phyloP scores from a whole-genome alignment of 2,113 vertebrate genomes.

The Chloropsis hardwickii region DNA sequence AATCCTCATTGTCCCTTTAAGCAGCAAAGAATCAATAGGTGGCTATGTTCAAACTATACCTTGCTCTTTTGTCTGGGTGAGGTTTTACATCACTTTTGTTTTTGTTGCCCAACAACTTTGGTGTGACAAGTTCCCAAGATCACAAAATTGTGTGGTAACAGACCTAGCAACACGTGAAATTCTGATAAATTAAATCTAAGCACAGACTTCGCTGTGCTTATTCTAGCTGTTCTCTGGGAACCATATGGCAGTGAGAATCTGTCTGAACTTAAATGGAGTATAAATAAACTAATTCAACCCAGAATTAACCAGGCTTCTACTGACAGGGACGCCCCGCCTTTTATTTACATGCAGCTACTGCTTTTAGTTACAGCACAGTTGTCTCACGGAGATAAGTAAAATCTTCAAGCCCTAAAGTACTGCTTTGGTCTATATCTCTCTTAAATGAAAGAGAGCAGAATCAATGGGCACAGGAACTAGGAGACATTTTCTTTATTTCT shows the following conservation, averaged over 20 bases:
- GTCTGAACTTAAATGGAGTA: conserved; percentile 18
- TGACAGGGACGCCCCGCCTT: background rate
- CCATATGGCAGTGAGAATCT: conserved; percentile 42
- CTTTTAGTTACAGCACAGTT: background rate
- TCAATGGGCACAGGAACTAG: background rate
- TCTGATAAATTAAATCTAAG: background rate
- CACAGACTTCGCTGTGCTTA: conserved; percentile 8
- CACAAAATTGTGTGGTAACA: background rate
- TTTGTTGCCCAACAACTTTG: background rate
- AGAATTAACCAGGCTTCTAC: conserved; percentile 15
- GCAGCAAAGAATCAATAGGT: background rate
- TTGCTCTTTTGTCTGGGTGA: background rate
- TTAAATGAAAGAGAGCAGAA: background rate
- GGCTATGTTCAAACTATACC: background rate
- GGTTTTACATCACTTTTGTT: background rate
- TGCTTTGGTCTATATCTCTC: background rate
- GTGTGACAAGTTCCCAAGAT: background rate
- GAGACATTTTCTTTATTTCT: background rate
- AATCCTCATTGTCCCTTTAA: background rate
- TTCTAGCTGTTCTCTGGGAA: conserved; percentile 25
- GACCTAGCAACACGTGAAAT: background rate
- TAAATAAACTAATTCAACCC: conserved; percentile 38
- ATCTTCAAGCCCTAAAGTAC: background rate
- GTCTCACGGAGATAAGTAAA: background rate
- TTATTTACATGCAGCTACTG: background rate